Evolutionary conservation across 1,140 invertebrate species (phyloP).

Genomic region (Hylaeus anthracinus): DNA sequence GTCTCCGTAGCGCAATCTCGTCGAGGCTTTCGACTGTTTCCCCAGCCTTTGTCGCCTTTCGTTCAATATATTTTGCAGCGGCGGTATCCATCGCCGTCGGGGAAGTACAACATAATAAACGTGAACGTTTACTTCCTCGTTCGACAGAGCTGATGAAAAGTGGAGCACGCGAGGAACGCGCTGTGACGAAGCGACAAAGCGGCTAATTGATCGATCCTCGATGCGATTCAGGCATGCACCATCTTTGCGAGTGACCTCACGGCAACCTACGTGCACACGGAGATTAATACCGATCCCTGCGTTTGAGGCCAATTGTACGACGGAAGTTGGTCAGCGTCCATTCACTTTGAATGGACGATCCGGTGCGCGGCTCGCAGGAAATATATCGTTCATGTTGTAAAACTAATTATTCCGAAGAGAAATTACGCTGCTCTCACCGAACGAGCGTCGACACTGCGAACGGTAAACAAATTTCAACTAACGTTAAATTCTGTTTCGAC

Average conservation of each 20-base stretch:
- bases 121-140: slow-evolving; percentile 26
- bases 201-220: slow-evolving; percentile 64
- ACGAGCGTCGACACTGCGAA: neutral
- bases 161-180: slow-evolving; percentile 58
- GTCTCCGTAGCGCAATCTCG: neutral
- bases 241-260: slow-evolving; percentile 50
- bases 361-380: neutral
- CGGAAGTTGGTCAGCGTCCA: slow-evolving; percentile 11
- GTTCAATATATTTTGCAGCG: neutral
- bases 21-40: neutral
- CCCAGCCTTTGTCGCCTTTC: no score
- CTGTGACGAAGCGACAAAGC: slow-evolving; percentile 62
- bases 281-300: slow-evolving; percentile 39
- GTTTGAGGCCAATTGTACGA: slow-evolving; percentile 29
- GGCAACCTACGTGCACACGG: slow-evolving; percentile 5
- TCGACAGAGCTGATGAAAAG: slow-evolving; percentile 55
- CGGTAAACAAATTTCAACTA: no score
- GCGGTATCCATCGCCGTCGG: neutral
- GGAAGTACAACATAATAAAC: slow-evolving; percentile 27
- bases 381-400: neutral
- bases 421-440: neutral
- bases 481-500: neutral
- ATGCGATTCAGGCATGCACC: slow-evolving; percentile 48
- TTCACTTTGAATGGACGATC: neutral
- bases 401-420: neutral